phyloP scores from a whole-genome alignment of 2,888 invertebrate genomes.

The Drosophila stalkeri region DNA sequence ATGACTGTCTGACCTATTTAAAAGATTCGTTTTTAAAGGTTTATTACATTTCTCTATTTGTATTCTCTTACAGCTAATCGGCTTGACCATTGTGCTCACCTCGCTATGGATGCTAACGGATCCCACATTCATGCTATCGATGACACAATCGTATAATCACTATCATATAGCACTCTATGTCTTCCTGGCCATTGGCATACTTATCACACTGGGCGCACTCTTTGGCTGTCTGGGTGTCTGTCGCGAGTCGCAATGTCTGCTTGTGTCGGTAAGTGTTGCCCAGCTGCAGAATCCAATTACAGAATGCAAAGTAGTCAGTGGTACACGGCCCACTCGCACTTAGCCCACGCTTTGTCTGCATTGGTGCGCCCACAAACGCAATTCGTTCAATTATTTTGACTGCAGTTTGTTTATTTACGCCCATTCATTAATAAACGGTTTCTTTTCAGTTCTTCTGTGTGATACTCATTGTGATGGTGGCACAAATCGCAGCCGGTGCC shows the following conservation, averaged over 20 bases:
- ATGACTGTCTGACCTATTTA: conserved; percentile 33
- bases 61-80: conserved; percentile 87
- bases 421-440: conserved; percentile 47
- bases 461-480: conserved; percentile 91
- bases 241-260: conserved; percentile 91
- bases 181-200: conserved; percentile 89
- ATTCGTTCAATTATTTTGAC: conserved; percentile 17
- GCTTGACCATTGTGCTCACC: conserved; percentile 89
- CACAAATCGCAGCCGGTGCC: conserved; percentile 91
- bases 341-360: conserved; percentile 23
- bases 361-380: conserved; percentile 51
- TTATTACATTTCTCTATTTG: not conserved
- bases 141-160: conserved; percentile 86
- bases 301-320: conserved; percentile 30
- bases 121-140: conserved; percentile 89
- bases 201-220: conserved; percentile 91
- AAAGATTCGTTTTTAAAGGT: conserved; percentile 2
- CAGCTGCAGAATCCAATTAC: conserved; percentile 39
- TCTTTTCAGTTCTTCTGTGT: conserved; percentile 90
- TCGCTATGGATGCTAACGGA: conserved; percentile 92
- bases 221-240: conserved; percentile 94
- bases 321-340: conserved; percentile 35
- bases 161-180: conserved; percentile 89
- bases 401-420: conserved; percentile 30
- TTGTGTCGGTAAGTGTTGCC: conserved; percentile 88